A percentile compares a stretch with the other conserved stretches of the same genome.
These are phyloP conservation scores for Acanthaster planci DNA, from an alignment of 35 echinoderm and acorn worm genomes.

Conservation along the genomic window DNA sequence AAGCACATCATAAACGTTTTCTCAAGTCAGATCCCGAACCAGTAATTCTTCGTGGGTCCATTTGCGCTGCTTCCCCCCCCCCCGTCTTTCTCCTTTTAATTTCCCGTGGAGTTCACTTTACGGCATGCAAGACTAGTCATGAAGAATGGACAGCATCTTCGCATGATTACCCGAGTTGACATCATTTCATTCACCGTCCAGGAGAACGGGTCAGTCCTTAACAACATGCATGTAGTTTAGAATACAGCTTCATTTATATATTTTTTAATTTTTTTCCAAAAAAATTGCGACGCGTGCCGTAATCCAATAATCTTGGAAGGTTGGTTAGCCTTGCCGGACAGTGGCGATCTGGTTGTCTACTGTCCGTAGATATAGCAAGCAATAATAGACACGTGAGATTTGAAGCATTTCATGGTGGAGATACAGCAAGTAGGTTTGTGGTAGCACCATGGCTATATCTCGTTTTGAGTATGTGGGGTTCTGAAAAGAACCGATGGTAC, in stretches of 20 bases:
- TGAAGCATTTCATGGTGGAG: too few relatives aligned
- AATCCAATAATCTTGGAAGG: slow-evolving; percentile 10
- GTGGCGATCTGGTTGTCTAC: background rate
- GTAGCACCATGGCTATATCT: too few relatives aligned
- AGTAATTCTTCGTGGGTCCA: background rate
- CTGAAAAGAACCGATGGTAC: too few relatives aligned
- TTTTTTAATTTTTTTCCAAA: background rate
- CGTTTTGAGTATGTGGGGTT: too few relatives aligned
- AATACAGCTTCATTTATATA: background rate
- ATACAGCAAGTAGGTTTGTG: too few relatives aligned
- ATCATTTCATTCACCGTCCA: background rate
- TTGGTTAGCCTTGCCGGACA: background rate
- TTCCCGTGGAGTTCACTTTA: background rate
- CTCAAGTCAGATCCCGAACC: background rate
- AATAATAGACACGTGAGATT: too few relatives aligned
- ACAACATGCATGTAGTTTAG: background rate
- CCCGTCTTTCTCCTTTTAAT: slow-evolving; percentile 7
- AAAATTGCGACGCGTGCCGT: background rate
- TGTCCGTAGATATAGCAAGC: too few relatives aligned
- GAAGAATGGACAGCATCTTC: background rate
- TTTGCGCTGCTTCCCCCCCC: background rate
- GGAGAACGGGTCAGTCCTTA: background rate
- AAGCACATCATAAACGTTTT: slow-evolving; percentile 2
- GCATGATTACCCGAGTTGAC: background rate
- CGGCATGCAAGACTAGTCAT: background rate